Evolutionary conservation across 2,888 invertebrate species (phyloP), one percentile per base, ranked within the genome.

Genomic region (Pandemis corylana): DNA sequence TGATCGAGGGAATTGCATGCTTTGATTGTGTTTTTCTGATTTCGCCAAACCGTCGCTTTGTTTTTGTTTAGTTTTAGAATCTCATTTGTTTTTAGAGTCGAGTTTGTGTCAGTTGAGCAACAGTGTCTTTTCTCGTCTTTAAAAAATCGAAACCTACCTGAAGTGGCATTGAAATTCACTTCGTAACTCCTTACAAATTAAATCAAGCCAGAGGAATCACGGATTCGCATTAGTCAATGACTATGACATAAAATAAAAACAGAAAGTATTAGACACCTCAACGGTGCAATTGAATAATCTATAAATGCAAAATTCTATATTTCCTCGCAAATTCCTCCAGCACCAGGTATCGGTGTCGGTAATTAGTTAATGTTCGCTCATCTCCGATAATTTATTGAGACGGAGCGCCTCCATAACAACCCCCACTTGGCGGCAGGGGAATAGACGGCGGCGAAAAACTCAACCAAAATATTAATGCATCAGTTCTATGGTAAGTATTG

Each of bases 341-440:
- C 78, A 84, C 78, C 85, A 89, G 90, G 89, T 92, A 92, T 91
- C 91, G 90, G 86, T 91, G 86, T 89, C 88, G 80, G 89, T 94
- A 93, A 94, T 94, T 94, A 94, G 92, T 94, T 94, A 94, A 94
- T 93, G 93, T 89, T 89, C 86, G 87, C 91, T 93, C 93, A 93
- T 94, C 93, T 91, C 86, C 87, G 85, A 88, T 94, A 94, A 94
- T 93, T 93, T 93, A 94, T 94, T 94, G 93, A 94, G 94, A 94
- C 92, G 85, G 92, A 94, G 92, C 87, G 88, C 87, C 82, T 84
- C 80, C 82, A 70, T 75, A 76, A 77, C 80, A 83, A 82, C 79
- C 75, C 79, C 85, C 85, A 80, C 82, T 81, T 79, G 78, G 83
- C 82, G 82, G 86, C 87, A 68, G 81, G 94, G 94, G 94, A 92